These are phyloP conservation scores for Heliconius melpomene DNA, from an alignment of 1,140 invertebrate genomes.

Conservation along the genomic window DNA sequence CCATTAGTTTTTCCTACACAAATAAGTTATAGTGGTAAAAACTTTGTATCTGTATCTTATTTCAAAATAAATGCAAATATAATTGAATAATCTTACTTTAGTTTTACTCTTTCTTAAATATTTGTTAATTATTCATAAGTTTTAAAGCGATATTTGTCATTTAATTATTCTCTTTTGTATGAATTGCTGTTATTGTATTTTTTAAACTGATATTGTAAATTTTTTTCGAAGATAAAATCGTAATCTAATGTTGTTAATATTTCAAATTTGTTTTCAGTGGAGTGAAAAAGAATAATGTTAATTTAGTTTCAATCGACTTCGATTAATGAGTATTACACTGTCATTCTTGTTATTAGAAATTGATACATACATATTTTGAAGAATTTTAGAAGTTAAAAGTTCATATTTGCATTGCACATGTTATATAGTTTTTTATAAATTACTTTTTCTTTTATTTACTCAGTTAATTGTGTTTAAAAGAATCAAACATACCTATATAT, in stretches of 20 bases:
- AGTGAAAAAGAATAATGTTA: not conserved
- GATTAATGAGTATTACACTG: not conserved
- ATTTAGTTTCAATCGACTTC: not conserved
- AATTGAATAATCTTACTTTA: too few relatives aligned
- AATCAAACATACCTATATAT: not conserved
- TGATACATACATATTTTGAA: not conserved
- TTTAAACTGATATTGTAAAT: not conserved
- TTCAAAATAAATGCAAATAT: not conserved
- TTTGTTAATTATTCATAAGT: too few relatives aligned
- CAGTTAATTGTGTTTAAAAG: not conserved
- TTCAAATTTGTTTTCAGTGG: not conserved
- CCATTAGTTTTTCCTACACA: not conserved
- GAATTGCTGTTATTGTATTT: not conserved
- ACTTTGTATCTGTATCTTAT: not conserved
- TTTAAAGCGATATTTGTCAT: not conserved
- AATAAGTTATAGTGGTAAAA: too few relatives aligned
- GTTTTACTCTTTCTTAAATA: too few relatives aligned
- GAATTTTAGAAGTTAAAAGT: not conserved
- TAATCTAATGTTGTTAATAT: not conserved
- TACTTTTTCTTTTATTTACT: not conserved
- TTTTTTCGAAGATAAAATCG: not conserved
- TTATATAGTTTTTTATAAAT: not conserved
- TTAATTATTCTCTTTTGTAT: not conserved
- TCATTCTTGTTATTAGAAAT: not conserved
- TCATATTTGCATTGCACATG: not conserved